Base-by-base conservation (phyloP, 2,888 invertebrate species). In the Drosophila lutescens region DNA sequence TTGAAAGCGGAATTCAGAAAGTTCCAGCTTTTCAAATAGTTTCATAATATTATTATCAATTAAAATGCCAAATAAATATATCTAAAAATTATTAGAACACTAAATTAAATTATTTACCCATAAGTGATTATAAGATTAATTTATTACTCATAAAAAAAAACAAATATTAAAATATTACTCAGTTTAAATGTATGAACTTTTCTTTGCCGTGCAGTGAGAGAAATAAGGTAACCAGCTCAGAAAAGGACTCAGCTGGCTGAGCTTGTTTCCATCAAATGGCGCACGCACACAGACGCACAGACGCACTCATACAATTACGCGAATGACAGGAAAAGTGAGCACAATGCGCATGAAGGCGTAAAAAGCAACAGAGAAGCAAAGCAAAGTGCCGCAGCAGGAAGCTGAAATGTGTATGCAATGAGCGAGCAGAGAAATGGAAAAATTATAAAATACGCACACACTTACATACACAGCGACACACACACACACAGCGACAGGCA, bases 301-400 rank as follows among this genome's bases (percentile, higher is more conserved):
- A 59, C 47, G 47, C 17, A 73, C 73, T 46, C 67, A 68, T 54
- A 86, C 88, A 83, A 86, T 88, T 86, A 83, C 76, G 62, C 74
- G 86, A 83, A 86, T 86, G 83, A 82, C 86, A 86, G 86, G 76
- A 82, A 83, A 76, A 77, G 88, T 83, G 83, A 79, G 77, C 76
- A 83, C 75, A 83, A 88, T 86, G 78, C 86, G 83, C 88, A 80
- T 71, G 77, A 83, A 87, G 74, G 87, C 87, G 70, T 80, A 80
- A 78, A 80, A 85, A 78, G 74, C 74, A 63, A 70, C 68, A 58
- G 43, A 63, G 49, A 63, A 38, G 49, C n/a, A n/a, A n/a, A n/a
- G 65, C 47, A 67, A 67, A 67, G 66, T 66, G 68, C 66, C 68
- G 43, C 55, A 68, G 66, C 34, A 63, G 50, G 60, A 55, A 62